A percentile compares a stretch with the other conserved stretches of the same genome.
phyloP scores from a whole-genome alignment of 2,113 vertebrate genomes.

The Perca flavescens region DNA sequence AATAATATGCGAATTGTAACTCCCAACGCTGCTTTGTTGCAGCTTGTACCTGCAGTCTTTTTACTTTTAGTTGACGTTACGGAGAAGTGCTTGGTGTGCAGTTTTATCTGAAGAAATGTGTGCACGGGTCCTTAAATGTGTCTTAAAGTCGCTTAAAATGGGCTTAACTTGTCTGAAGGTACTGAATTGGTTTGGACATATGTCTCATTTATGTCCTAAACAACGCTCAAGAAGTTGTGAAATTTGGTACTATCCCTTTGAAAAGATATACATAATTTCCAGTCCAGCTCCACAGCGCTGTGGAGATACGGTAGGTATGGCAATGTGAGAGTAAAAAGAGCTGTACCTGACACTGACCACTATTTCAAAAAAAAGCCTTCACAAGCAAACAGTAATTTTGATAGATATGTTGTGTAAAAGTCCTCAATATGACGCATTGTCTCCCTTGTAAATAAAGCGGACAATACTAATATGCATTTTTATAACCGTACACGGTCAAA shows the following conservation, averaged over 20 bases:
- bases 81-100: neutral
- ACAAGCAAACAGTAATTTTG: neutral
- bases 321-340: no score
- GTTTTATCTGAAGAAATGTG: neutral
- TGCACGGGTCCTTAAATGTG: neutral
- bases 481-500: neutral
- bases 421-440: neutral
- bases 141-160: neutral
- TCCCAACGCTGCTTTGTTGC: neutral
- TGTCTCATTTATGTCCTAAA: no score
- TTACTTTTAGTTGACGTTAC: neutral
- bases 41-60: neutral
- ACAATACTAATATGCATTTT: neutral
- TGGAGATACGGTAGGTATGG: no score
- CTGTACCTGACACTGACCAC: neutral
- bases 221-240: neutral
- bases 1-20: no score
- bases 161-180: neutral
- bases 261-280: neutral
- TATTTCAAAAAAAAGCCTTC: neutral
- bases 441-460: no score
- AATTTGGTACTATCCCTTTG: neutral
- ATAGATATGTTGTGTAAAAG: neutral
- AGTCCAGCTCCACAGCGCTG: neutral
- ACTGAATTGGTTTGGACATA: neutral